Conservation (phyloP, 2,888 invertebrate species). For the Bombylius discolor region DNA sequence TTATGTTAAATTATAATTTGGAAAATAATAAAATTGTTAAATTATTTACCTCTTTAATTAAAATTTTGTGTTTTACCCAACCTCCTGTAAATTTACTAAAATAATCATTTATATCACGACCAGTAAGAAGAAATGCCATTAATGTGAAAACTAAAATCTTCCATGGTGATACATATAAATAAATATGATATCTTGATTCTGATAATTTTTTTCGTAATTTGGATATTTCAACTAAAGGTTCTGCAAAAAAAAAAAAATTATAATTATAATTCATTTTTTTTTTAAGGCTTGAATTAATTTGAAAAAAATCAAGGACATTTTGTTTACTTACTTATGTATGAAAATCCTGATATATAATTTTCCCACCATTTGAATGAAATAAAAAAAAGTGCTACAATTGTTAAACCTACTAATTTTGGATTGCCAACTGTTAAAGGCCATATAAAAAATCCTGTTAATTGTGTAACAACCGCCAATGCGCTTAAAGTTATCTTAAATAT, state of each 20-base stretch:
- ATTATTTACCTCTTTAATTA: slow-evolving; percentile 39
- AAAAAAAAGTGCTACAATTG: slow-evolving; percentile 51
- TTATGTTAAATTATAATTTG: background rate
- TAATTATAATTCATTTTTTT: background rate
- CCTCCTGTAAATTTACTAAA: slow-evolving; percentile 39
- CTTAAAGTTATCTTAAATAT: slow-evolving; percentile 19
- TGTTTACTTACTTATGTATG: slow-evolving; percentile 20
- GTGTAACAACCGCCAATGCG: slow-evolving; percentile 45
- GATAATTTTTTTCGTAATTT: slow-evolving; percentile 45
- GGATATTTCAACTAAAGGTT: slow-evolving; percentile 33
- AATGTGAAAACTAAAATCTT: slow-evolving; percentile 62
- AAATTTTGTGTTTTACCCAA: slow-evolving; percentile 42
- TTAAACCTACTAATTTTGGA: slow-evolving; percentile 42
- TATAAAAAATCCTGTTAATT: slow-evolving; percentile 52
- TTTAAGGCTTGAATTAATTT: background rate
- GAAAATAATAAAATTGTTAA: background rate
- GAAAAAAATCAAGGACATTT: background rate
- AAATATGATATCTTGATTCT: slow-evolving; percentile 56
- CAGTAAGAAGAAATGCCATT: slow-evolving; percentile 45
- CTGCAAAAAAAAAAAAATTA: slow-evolving; percentile 21
- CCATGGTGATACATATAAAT: slow-evolving; percentile 58
- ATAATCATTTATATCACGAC: slow-evolving; percentile 23
- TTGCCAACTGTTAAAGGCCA: slow-evolving; percentile 50
- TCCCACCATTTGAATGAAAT: slow-evolving; percentile 77
- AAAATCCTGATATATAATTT: slow-evolving; percentile 48